Evolutionary conservation across 2,113 vertebrate species (phyloP).

Genomic region (Hippocampus guttulatus): DNA sequence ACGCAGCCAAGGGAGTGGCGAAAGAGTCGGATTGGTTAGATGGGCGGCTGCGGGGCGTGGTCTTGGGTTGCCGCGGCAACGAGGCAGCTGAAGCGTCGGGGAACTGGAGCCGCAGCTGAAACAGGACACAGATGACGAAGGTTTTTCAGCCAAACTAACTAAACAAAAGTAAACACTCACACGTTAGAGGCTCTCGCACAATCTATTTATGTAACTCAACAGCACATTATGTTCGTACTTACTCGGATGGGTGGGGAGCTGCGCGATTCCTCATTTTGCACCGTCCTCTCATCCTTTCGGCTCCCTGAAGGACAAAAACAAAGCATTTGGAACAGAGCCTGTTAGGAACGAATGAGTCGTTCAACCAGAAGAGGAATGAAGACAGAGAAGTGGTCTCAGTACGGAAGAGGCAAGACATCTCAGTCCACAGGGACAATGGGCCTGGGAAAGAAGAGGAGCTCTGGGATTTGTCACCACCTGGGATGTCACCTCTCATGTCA

Average conservation of each 20-base stretch:
- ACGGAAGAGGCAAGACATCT: conserved; percentile 20
- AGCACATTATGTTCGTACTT: conserved; percentile 40
- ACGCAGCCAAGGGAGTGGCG: conserved; percentile 58
- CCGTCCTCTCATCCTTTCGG: conserved; percentile 49
- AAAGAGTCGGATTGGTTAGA: conserved; percentile 50
- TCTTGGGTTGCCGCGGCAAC: conserved; percentile 53
- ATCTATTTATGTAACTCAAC: not conserved
- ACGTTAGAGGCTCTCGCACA: not conserved
- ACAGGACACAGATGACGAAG: not conserved
- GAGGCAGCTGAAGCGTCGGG: conserved; percentile 52
- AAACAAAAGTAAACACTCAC: not conserved
- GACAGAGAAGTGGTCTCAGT: conserved; percentile 19
- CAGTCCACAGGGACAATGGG: conserved; percentile 19
- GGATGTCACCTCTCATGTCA: conserved; percentile 14
- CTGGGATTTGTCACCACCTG: conserved; percentile 24
- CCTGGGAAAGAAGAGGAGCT: conserved; percentile 11
- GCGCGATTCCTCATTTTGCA: conserved; percentile 51
- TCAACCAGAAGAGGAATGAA: conserved; percentile 16
- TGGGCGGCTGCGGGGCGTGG: conserved; percentile 47
- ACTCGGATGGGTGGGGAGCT: conserved; percentile 50
- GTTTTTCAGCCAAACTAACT: not conserved
- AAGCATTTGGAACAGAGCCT: conserved; percentile 28
- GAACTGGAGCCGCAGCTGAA: conserved; percentile 66
- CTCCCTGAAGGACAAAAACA: conserved; percentile 58
- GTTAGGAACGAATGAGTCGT: not conserved